Base-by-base conservation (phyloP, 2,113 vertebrate genomes). In the Hemiprocne comata region DNA sequence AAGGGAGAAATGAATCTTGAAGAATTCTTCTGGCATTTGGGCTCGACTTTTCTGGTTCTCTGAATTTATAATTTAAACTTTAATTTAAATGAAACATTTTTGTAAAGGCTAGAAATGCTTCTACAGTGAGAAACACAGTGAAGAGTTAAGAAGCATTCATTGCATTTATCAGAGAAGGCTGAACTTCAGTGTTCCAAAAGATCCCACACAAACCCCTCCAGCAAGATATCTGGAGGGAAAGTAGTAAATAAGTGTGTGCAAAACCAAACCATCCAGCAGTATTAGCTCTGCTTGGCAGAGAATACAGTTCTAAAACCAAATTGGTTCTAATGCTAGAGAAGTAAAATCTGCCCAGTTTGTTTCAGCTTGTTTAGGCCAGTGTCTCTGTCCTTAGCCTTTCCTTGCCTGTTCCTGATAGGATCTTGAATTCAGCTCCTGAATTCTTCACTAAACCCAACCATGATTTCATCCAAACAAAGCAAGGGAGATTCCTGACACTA, bases 381-480 rank as follows among this genome's bases (percentile, higher is more conserved):
- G 28, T 64, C 74, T 76, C 48, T 46, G 18, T 46, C 5, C 2
- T 69, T 36, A 46, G 71, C 34, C 87, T 60, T 87, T 85, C 95
- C 93, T 34, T 33, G 58, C 38, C 71, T 87, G 8, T 85, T 82
- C 74, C 77, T 3, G 3, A 38, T 62, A 31, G 60, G 60, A 91
- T 91, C 78, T 67, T 25, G 60, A 94, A 79, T 85, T 71, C 67
- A 29, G 58, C 78, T 87, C 89, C 94, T 83, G 89, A 94, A 89
- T 93, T 71, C 93, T 82, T 87, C 85, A 85, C 90, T 83, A 75
- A 96, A 87, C 36, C 87, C 85, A 95, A 96, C 82, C 48, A 95
- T 4, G 23, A 71, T n/a, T 77, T 84, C 91, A 91, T 94, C 91
- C 91, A 96, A 91, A 94, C 87, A 90, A 95, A 95, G 95, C 96